A percentile compares a stretch with the other conserved stretches of the same genome.
phyloP scores from a whole-genome alignment of 2,888 invertebrate species.

The Teleogryllus oceanicus region DNA sequence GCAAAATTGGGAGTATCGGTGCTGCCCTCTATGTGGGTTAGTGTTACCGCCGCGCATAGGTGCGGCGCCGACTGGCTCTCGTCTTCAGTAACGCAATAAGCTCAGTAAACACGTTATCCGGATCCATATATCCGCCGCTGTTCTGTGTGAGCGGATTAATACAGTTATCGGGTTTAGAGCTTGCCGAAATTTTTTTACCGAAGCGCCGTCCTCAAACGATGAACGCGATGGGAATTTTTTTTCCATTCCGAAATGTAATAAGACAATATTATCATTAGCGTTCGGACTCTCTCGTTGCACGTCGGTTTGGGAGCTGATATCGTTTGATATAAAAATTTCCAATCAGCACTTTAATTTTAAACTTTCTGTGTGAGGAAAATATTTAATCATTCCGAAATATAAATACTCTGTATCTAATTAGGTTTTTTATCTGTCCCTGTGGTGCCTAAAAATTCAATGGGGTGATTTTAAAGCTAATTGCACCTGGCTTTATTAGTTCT shows the following conservation, averaged over 20 bases:
- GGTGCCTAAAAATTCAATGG: not conserved
- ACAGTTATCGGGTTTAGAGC: not conserved
- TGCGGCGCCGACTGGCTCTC: not conserved
- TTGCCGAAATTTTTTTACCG: not conserved
- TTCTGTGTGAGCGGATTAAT: conserved; percentile 7
- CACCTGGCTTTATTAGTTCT: conserved; percentile 10
- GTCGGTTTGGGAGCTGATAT: not conserved
- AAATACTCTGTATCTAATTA: conserved; percentile 18
- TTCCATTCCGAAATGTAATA: conserved; percentile 18
- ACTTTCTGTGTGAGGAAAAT: conserved; percentile 18
- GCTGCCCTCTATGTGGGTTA: not conserved
- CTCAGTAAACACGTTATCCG: not conserved
- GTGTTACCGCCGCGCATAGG: not conserved
- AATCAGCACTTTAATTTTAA: conserved; percentile 5
- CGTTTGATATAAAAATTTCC: conserved; percentile 18
- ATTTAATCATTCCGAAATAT: conserved; percentile 18
- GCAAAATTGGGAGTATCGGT: not conserved
- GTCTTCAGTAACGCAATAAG: conserved; percentile 1
- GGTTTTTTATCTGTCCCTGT: not conserved
- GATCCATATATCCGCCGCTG: not conserved
- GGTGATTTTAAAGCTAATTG: conserved; percentile 9
- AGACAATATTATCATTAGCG: conserved; percentile 9
- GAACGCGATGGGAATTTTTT: not conserved
- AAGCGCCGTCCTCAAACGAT: not conserved
- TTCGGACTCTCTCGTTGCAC: not conserved